Evolutionary conservation across 2,888 invertebrate species (phyloP).

Genomic region (Platypus cylindrus): DNA sequence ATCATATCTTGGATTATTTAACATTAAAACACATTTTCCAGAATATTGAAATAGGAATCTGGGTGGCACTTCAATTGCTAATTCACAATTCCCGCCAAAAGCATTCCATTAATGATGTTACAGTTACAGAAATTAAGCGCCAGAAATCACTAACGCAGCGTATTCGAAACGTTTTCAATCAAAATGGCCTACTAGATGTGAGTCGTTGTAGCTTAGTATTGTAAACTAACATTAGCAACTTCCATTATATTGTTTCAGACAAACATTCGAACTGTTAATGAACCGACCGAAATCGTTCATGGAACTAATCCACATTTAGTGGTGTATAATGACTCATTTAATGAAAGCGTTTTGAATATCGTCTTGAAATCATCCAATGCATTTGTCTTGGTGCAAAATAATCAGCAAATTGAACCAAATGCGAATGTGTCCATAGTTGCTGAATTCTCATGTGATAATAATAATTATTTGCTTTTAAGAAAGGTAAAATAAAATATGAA

Average conservation of each 20-base stretch:
- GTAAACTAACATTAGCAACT: no score
- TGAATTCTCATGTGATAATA: conserved; percentile 21
- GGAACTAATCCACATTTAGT: conserved; percentile 29
- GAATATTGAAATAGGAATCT: conserved; percentile 28
- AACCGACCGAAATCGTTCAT: conserved; percentile 25
- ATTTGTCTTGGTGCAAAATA: conserved; percentile 25
- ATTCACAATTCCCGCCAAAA: conserved; percentile 23
- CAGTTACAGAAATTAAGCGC: conserved; percentile 29
- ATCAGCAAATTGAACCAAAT: conserved; percentile 19
- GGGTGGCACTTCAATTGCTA: conserved; percentile 26
- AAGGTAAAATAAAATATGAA: no score
- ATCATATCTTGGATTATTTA: no score
- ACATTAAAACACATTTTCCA: no score
- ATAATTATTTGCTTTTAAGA: conserved; percentile 26
- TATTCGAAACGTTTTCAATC: conserved; percentile 24
- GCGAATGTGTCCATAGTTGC: conserved; percentile 23
- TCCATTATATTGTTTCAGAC: conserved; percentile 27
- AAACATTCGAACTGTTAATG: conserved; percentile 24
- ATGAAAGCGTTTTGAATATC: conserved; percentile 25
- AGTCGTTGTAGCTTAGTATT: no score
- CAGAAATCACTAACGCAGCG: conserved; percentile 21
- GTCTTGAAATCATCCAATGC: conserved; percentile 25
- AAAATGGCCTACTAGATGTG: no score
- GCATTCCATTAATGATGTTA: conserved; percentile 22
- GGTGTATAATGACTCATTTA: conserved; percentile 24